Base-by-base conservation (phyloP, 1,140 invertebrate genomes). In the Neodiprion lecontei region DNA sequence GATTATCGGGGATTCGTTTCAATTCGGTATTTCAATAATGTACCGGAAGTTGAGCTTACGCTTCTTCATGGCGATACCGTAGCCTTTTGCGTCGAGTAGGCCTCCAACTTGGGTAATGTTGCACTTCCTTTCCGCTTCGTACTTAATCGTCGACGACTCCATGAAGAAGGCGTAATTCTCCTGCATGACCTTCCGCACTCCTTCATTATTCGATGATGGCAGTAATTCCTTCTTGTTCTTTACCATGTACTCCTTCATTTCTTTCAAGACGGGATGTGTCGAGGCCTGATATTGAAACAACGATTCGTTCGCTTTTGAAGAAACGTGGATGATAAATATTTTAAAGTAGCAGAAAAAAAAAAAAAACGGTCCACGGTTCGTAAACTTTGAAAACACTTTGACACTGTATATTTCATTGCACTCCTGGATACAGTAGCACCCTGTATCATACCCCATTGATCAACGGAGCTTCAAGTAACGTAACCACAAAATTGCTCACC, bases 91-190 rank as follows among this genome's bases (percentile, higher is more conserved):
- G 84, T 97, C 96, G 0, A 98, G 85, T 0, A 93, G 87, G 9
- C 92, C 93, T 2, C 96, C 96, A 61, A 97, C 91, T 88, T 94
- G 93, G 1, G 92, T 92, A 0, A 98, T 88, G 79, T 95, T 91
- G 81, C 97, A 98, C 76, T 96, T 90, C 50, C 95, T 91, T 82
- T 97, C 94, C 0, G 91, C 91, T 65, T 93, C 91, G 82, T 96
- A 98, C 82, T 97, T 95, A 78, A 97, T 95, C 7, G 94, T 92
- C 1, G 95, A 93, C 1, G 95, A 96, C 88, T 97, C 96, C 95
- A 97, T 97, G 0, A 98, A 89, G 85, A 94, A 98, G 7, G 94
- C 96, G 85, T 94, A 95, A 70, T 94, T 91, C 0, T 92, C 91
- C 1, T 90, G 91, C 9, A 92, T 86, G 8, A 89, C 89, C 82